Percentiles rank a stretch among this genome's conserved stretches.
These are phyloP conservation scores for Vulpes ferrilata DNA, from an alignment of 2,113 vertebrate species.

Conservation along the genomic window DNA sequence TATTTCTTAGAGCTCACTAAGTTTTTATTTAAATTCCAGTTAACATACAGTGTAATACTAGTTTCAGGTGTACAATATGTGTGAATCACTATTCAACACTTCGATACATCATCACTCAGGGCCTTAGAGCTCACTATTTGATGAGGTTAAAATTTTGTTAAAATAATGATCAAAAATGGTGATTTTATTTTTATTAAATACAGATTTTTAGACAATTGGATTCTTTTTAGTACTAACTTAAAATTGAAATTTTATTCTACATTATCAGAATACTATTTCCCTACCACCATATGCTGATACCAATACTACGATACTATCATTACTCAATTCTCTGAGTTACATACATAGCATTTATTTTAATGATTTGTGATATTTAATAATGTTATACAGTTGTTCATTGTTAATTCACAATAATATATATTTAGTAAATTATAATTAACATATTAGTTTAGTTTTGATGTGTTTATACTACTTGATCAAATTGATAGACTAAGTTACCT, in stretches of 20 bases:
- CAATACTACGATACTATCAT: not conserved
- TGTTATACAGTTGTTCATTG: constrained; percentile 42
- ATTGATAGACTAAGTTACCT: constrained; percentile 15
- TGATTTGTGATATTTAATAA: constrained; percentile 26
- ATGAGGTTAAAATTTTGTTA: constrained; percentile 37
- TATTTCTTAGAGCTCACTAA: not conserved
- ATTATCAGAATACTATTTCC: constrained; percentile 62
- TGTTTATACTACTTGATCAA: constrained; percentile 28
- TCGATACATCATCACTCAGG: not conserved
- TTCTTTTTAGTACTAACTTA: constrained; percentile 45
- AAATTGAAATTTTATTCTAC: constrained; percentile 39
- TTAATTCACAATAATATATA: constrained; percentile 41
- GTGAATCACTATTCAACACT: not conserved
- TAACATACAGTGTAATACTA: not conserved
- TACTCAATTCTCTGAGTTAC: constrained; percentile 19
- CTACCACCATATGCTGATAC: constrained; percentile 15
- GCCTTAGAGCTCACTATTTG: not conserved
- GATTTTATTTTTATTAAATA: constrained; percentile 35
- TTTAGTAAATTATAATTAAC: constrained; percentile 56
- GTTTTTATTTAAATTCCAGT: not conserved
- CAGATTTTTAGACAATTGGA: constrained; percentile 25
- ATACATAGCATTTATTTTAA: constrained; percentile 45
- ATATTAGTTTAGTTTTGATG: constrained; percentile 48
- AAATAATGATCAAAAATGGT: constrained; percentile 6
- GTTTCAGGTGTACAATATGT: not conserved